Evolutionary conservation across 2,888 invertebrate genomes (phyloP), one percentile per base, ranked within the genome.

Genomic region (Malthinus flaveolus): DNA sequence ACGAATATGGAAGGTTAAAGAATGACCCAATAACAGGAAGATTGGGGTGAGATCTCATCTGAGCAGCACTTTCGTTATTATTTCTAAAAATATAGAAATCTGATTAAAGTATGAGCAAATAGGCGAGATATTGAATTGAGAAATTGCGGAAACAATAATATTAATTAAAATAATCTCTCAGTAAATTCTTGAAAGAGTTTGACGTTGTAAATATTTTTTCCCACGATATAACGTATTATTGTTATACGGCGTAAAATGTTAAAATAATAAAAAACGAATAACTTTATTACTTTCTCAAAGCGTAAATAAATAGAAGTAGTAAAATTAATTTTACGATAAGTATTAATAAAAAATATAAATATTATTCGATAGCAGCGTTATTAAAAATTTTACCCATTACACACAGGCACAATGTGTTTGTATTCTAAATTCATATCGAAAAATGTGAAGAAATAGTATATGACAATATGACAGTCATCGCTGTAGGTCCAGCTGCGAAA

Each of bases 301-400:
- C 23, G 39, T 42, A n/a, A 9, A 42, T 42, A 42, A 15, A n/a
- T n/a, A 42, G 15, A 13, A 23, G 39, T 23, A 1, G 39, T 42
- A 42, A 42, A 42, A 42, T 13, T 15, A 42, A 42, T 15, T 42
- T 42, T 42, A 42, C 39, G 15, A 42, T 42, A 15, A n/a, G 39
- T 15, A 1, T 15, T 15, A 42, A 42, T 42, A 42, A 42, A 42
- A 15, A 37, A 37, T 37, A 13, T 37, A 13, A 37, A 42, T 23
- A 42, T 11, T 42, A n/a, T 7, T 42, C n/a, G 23, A 23, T 23
- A 23, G 35, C 35, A 4, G 9, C n/a, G 9, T 42, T 42, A 42
- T 42, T 6, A 42, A 42, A 42, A 6, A n/a, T 42, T 7, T 23
- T 42, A 9, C 6, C 13, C n/a, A 15, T 42, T 42, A 15, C 23